phyloP scores from a whole-genome alignment of 2,113 vertebrate genomes.

The Thunnus thynnus region DNA sequence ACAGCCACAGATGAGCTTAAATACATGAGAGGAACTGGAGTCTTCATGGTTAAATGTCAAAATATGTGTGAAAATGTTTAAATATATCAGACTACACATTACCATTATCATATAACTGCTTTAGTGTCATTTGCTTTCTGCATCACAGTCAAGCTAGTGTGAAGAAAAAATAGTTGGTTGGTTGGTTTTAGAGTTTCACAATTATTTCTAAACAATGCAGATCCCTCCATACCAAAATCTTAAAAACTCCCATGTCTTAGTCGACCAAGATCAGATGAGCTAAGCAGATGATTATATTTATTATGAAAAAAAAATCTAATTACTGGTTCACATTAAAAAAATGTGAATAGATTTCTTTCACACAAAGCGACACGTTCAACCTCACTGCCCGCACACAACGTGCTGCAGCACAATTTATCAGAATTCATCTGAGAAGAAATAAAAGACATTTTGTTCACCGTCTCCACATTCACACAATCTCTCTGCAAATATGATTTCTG shows the following conservation, averaged over 20 bases:
- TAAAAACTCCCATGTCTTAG: background rate
- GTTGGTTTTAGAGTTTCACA: no score
- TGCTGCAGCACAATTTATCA: slow-evolving; percentile 5
- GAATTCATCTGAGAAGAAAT: slow-evolving; percentile 2
- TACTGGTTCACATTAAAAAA: background rate
- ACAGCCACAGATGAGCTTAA: no score
- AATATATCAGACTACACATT: no score
- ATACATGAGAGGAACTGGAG: no score
- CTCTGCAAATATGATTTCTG: background rate
- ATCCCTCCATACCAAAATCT: background rate
- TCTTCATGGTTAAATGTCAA: no score
- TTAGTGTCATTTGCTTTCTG: no score
- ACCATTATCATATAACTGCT: no score
- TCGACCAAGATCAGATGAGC: background rate
- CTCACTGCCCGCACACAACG: slow-evolving; percentile 45
- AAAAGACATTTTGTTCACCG: background rate
- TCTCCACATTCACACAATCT: background rate
- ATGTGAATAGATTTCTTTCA: slow-evolving; percentile 25
- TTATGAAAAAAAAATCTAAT: no score
- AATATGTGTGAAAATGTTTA: no score
- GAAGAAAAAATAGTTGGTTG: no score
- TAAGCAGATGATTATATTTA: background rate
- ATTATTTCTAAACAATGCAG: background rate
- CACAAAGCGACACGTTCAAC: slow-evolving; percentile 16
- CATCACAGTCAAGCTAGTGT: no score